These are phyloP conservation scores for Nesogale talazaci DNA, from an alignment of 2,113 vertebrate genomes.

Conservation along the genomic window DNA sequence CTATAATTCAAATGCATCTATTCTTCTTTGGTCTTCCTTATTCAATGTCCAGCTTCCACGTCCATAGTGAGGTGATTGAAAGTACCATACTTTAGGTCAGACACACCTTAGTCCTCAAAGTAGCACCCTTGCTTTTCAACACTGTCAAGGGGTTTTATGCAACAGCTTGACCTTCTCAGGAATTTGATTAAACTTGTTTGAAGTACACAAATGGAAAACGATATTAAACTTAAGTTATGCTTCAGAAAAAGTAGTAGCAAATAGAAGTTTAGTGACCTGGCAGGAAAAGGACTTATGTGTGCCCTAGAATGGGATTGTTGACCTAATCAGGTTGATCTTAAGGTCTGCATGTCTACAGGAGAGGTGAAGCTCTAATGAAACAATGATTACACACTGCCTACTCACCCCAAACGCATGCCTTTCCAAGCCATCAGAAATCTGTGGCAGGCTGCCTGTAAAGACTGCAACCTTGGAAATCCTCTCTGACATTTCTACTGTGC, in stretches of 20 bases:
- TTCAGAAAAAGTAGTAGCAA: conserved; percentile 14
- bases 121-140: background rate
- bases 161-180: background rate
- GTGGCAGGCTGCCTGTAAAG: background rate
- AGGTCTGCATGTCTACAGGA: background rate
- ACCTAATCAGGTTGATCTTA: background rate
- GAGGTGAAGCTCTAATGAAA: background rate
- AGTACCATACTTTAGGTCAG: no score
- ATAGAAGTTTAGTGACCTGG: background rate
- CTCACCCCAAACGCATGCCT: background rate
- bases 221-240: background rate
- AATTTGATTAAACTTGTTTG: background rate
- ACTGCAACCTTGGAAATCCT: background rate
- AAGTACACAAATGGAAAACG: background rate
- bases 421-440: background rate
- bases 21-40: no score
- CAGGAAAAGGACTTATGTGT: background rate
- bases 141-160: background rate
- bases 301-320: background rate
- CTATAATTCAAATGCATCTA: no score
- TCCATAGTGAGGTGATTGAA: no score
- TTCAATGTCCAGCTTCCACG: no score
- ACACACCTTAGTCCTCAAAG: no score
- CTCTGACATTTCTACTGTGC: background rate
- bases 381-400: background rate